Evolutionary conservation across 2,113 vertebrate genomes (phyloP).

Genomic region (Megaceryle maxima): DNA sequence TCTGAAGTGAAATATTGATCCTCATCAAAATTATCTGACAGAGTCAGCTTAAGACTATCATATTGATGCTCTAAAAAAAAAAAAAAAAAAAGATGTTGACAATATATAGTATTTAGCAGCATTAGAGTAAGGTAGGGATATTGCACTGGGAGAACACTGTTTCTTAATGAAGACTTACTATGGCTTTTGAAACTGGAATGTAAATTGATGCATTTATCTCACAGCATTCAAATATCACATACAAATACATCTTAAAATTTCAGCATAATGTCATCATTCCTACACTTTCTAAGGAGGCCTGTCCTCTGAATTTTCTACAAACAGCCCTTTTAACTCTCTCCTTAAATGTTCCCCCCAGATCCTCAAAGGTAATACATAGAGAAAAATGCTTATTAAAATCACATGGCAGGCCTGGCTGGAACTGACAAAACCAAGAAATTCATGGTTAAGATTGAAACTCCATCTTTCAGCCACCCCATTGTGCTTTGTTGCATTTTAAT

Average conservation of each 20-base stretch:
- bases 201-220: not conserved
- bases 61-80: not conserved
- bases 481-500: constrained; percentile 60
- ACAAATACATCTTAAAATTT: not conserved
- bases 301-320: not conserved
- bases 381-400: not conserved
- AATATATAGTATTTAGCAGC: not conserved
- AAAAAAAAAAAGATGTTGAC: not conserved
- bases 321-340: not conserved
- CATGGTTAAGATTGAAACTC: constrained; percentile 18
- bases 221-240: not conserved
- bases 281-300: not conserved
- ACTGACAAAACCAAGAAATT: constrained; percentile 7
- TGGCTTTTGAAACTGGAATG: not conserved
- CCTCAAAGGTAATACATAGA: not conserved
- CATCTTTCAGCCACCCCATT: not conserved
- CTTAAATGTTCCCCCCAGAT: not conserved
- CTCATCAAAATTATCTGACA: not conserved
- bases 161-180: not conserved
- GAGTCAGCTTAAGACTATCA: not conserved
- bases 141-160: not conserved
- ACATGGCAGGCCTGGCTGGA: not conserved
- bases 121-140: not conserved
- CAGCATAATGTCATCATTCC: not conserved
- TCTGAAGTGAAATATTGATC: not conserved